These are phyloP conservation scores for Gulo gulo DNA, from an alignment of 2,113 vertebrate genomes.

Conservation along the genomic window DNA sequence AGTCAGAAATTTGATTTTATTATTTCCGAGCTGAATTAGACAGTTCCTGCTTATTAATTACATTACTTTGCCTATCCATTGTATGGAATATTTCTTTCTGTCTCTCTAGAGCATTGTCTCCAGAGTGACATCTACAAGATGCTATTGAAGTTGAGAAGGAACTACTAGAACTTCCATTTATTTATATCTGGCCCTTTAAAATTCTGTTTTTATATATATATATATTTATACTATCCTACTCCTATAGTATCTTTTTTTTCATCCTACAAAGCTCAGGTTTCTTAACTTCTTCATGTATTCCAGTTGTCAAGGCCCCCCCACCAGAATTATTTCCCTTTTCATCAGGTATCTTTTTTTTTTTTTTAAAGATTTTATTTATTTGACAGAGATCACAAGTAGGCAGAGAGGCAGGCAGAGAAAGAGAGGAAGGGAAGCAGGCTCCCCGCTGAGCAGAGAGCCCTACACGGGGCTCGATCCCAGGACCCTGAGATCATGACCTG, in stretches of 20 bases:
- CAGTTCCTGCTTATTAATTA: background rate
- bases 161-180: background rate
- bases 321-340: background rate
- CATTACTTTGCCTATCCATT: background rate
- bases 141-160: background rate
- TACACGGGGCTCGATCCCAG: no score
- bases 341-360: background rate
- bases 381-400: no score
- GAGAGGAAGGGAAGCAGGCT: no score
- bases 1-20: constrained; percentile 2
- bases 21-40: background rate
- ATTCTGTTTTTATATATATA: background rate
- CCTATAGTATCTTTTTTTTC: background rate
- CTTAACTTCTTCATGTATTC: background rate
- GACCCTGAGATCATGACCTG: no score
- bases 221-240: background rate
- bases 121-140: background rate
- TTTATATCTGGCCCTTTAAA: background rate
- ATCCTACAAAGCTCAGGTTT: background rate
- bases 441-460: no score
- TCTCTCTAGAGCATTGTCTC: background rate
- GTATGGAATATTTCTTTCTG: background rate
- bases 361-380: no score
- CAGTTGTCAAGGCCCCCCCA: background rate
- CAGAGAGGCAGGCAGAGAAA: no score